Conservation (phyloP, 1,140 invertebrate species). For the Trichomalopsis sarcophagae region DNA sequence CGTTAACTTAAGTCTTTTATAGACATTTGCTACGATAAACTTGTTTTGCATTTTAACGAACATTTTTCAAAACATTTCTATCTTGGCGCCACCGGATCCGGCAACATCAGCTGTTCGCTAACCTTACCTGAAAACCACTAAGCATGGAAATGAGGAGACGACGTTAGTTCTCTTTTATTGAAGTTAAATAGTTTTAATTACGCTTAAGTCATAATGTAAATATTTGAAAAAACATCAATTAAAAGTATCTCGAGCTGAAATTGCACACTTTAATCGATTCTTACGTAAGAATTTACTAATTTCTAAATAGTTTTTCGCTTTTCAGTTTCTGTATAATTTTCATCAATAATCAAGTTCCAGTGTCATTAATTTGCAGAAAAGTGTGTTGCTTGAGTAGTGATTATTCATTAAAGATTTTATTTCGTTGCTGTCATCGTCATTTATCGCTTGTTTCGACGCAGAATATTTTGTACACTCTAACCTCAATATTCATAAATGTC, state of each 20-base stretch:
- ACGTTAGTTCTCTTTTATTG: no score
- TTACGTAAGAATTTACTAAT: not conserved
- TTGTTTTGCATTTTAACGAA: not conserved
- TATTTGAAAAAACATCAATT: no score
- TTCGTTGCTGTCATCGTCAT: not conserved
- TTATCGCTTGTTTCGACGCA: not conserved
- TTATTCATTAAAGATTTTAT: not conserved
- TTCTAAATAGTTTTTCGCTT: not conserved
- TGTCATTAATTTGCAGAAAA: not conserved
- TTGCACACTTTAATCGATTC: no score
- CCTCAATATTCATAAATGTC: constrained; percentile 23
- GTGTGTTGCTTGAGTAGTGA: not conserved
- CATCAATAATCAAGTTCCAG: not conserved
- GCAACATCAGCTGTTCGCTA: not conserved
- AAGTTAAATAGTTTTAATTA: no score
- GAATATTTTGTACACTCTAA: not conserved
- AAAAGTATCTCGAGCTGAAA: no score
- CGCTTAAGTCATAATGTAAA: no score
- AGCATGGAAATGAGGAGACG: not conserved
- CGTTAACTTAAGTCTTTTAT: no score
- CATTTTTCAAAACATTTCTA: not conserved
- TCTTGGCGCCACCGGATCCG: not conserved
- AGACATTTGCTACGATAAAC: no score
- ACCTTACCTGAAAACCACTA: not conserved
- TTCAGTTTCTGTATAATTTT: not conserved